A percentile compares a stretch with the other conserved stretches of the same genome.
Evolutionary conservation across 2,113 vertebrate genomes (phyloP).

Genomic region (Apteryx mantelli): DNA sequence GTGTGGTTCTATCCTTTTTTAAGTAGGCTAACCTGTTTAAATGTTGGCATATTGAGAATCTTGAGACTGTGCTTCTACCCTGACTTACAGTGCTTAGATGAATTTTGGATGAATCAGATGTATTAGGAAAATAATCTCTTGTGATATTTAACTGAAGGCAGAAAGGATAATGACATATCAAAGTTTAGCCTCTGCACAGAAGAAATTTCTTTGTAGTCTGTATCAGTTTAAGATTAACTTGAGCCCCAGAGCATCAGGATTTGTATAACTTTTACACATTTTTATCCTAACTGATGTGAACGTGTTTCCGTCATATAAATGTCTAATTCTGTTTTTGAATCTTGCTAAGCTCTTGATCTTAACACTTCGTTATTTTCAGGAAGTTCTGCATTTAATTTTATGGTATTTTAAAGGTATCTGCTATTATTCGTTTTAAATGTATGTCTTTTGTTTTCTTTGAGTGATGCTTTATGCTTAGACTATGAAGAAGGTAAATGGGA

Average conservation of each 20-base stretch:
- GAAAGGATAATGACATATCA: neutral
- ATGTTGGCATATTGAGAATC: neutral
- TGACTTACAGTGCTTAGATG: neutral
- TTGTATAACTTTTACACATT: neutral
- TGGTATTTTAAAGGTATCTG: neutral
- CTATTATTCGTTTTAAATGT: neutral
- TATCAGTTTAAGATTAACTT: neutral
- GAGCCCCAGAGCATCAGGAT: neutral
- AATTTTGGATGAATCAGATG: neutral
- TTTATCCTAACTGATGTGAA: neutral
- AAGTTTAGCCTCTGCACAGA: neutral
- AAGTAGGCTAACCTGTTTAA: neutral
- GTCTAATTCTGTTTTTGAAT: neutral
- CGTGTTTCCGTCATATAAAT: neutral
- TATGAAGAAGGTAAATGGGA: neutral
- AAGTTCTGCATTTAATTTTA: neutral
- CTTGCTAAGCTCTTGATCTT: neutral
- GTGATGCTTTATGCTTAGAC: neutral
- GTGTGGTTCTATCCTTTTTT: neutral
- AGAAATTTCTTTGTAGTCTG: neutral
- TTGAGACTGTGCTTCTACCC: neutral
- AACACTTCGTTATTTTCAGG: neutral
- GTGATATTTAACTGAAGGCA: neutral
- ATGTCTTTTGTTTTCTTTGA: neutral
- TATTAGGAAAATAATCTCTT: neutral